Evolutionary conservation across 2,113 vertebrate species (phyloP).

Genomic region (Thinocorus orbignyianus): DNA sequence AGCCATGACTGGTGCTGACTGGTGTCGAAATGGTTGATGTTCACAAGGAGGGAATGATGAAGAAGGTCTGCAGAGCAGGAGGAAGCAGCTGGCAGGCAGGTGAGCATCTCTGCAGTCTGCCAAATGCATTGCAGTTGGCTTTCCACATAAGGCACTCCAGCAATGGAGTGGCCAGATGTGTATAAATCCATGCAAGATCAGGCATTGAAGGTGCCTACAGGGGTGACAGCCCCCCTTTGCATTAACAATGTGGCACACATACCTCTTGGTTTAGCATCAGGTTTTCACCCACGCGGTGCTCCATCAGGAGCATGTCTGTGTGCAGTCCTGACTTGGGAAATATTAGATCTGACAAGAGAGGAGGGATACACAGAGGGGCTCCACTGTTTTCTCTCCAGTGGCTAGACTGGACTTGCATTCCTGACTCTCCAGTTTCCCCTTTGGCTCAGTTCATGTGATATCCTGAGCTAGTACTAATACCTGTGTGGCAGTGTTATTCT

Average conservation of each 20-base stretch:
- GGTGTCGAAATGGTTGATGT: not conserved
- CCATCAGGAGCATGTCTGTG: not conserved
- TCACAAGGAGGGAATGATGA: not conserved
- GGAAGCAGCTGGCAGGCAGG: constrained; percentile 18
- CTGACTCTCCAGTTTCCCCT: not conserved
- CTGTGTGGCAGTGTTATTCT: not conserved
- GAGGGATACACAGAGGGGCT: not conserved
- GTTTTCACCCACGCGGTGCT: not conserved
- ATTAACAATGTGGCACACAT: not conserved
- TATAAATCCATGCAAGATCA: not conserved
- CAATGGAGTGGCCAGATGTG: not conserved
- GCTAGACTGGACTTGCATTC: not conserved
- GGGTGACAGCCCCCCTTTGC: not conserved
- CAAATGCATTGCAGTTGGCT: not conserved
- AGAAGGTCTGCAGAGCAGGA: not conserved
- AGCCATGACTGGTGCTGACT: not conserved
- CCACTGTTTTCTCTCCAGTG: not conserved
- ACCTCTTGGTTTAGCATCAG: not conserved
- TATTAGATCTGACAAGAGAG: not conserved
- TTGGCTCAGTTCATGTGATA: not conserved
- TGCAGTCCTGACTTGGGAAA: not conserved
- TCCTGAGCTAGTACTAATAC: not conserved
- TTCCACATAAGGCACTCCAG: not conserved
- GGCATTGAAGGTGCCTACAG: not conserved
- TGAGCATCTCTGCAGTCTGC: not conserved